Evolutionary conservation across 2,888 invertebrate genomes (phyloP).

Genomic region (Petrophora chlorosata): DNA sequence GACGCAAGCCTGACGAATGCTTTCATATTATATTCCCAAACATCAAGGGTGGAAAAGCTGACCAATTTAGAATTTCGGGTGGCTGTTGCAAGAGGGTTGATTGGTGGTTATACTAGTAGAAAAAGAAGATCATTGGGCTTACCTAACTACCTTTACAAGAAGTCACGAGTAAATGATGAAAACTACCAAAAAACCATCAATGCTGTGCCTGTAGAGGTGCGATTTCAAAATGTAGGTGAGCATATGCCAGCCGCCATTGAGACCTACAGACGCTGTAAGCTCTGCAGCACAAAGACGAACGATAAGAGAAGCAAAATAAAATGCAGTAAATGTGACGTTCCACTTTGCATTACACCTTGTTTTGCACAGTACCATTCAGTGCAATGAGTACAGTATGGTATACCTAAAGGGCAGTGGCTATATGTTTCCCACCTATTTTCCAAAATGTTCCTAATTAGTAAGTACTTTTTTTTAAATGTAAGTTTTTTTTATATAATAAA

Average conservation of each 20-base stretch:
- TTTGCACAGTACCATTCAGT: slow-evolving; percentile 5
- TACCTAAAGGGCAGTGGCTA: slow-evolving; percentile 8
- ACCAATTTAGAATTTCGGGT: background rate
- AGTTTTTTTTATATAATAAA: too few relatives aligned
- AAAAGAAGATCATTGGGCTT: too few relatives aligned
- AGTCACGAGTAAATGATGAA: too few relatives aligned
- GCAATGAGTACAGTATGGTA: too few relatives aligned
- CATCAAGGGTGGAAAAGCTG: background rate
- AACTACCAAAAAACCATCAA: too few relatives aligned
- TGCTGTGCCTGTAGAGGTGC: too few relatives aligned
- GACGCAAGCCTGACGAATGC: background rate
- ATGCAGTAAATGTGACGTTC: slow-evolving; percentile 11
- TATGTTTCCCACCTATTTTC: slow-evolving; percentile 18
- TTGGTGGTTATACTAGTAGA: background rate
- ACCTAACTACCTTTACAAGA: too few relatives aligned
- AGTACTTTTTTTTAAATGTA: too few relatives aligned
- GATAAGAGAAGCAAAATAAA: slow-evolving; percentile 13
- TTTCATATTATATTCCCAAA: background rate
- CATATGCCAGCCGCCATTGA: slow-evolving; percentile 7
- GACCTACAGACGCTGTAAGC: slow-evolving; percentile 7
- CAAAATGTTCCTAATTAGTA: too few relatives aligned
- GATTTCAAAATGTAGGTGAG: background rate
- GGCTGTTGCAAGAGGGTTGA: background rate
- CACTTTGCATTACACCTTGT: slow-evolving; percentile 11
- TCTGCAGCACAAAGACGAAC: slow-evolving; percentile 14